Base-by-base conservation (phyloP, 2,113 vertebrate species). In the Aptenodytes patagonicus region DNA sequence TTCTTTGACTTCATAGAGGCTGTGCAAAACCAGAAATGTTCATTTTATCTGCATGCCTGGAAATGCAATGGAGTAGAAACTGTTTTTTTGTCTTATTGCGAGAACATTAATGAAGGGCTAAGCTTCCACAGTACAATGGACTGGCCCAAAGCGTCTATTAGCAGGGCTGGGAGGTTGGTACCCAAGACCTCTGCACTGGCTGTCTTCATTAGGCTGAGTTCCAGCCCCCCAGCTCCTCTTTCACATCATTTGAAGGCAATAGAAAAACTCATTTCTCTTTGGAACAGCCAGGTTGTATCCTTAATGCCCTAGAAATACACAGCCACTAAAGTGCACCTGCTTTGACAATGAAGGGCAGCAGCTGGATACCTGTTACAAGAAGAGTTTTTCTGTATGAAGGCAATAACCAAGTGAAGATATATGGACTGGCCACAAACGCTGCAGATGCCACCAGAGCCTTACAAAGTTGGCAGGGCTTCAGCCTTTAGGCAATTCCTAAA, bases 221-320 rank as follows among this genome's bases (percentile, higher is more conserved):
- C 84, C 89, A 95, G 80, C 8, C 55, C n/a, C 58, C 4, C 19
- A 79, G 44, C 38, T 85, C 79, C 70, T 82, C 57, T 83, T 90
- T 82, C 81, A 65, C 31, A 69, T 94, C 61, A 69, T 85, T 82
- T 83, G 49, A 91, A 93, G 40, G 62, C 90, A 87, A 46, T 57
- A 91, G 73, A 85, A 96, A 90, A 91, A 51, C 60, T 83, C 17
- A 79, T 87, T 93, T 95, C 40, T 90, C 66, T 96, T 90, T 85
- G 78, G 29, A 95, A 69, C 73, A 83, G 78, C 34, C 62, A 46
- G 52, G 54, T 83, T 92, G 10, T 86, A 65, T 86, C 46, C 54
- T 75, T 91, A 91, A 77, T 65, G 25, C 46, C 49, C 49, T 38
- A 81, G 71, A 90, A 91, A 86, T n/a, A 71, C 42, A 42, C 32